A percentile compares a stretch with the other conserved stretches of the same genome.
Evolutionary conservation across 1,140 invertebrate species (phyloP).

Genomic region (Eulimnadia texana): DNA sequence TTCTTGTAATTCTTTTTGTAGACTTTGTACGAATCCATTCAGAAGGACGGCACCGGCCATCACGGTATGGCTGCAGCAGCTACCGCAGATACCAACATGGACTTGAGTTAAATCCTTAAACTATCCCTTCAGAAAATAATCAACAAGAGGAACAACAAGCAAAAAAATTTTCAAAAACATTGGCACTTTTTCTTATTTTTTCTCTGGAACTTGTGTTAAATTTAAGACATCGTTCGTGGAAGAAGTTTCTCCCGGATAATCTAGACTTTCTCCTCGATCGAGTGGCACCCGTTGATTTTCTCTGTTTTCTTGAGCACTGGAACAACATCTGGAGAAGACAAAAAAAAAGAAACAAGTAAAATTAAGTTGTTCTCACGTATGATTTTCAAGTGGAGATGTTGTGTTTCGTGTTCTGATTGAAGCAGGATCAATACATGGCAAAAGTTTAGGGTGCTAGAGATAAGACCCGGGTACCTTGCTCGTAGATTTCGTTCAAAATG

Average conservation of each 20-base stretch:
- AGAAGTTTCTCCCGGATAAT: no score
- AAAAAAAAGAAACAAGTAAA: no score
- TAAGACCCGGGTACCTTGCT: slow-evolving; percentile 5
- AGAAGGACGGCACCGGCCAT: slow-evolving; percentile 11
- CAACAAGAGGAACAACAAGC: background rate
- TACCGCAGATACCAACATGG: slow-evolving; percentile 7
- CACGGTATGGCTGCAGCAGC: slow-evolving; percentile 2
- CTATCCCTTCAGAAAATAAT: no score
- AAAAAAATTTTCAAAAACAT: background rate
- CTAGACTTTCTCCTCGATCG: background rate
- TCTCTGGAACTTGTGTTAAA: background rate
- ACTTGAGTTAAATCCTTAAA: slow-evolving; percentile 15
- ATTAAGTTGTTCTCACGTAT: no score
- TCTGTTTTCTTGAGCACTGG: slow-evolving; percentile 2
- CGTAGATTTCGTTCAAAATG: slow-evolving; percentile 8
- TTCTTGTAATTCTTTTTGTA: background rate
- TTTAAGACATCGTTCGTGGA: no score
- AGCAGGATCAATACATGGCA: background rate
- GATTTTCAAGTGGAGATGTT: no score
- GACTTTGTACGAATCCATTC: slow-evolving; percentile 13
- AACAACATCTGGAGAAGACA: slow-evolving; percentile 6
- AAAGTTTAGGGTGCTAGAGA: background rate
- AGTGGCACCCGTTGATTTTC: background rate
- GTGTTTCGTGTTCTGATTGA: no score
- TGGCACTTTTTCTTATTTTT: background rate